Evolutionary conservation across 2,888 invertebrate species (phyloP), one percentile per base, ranked within the genome.

Genomic region (Eupithecia centaureata): DNA sequence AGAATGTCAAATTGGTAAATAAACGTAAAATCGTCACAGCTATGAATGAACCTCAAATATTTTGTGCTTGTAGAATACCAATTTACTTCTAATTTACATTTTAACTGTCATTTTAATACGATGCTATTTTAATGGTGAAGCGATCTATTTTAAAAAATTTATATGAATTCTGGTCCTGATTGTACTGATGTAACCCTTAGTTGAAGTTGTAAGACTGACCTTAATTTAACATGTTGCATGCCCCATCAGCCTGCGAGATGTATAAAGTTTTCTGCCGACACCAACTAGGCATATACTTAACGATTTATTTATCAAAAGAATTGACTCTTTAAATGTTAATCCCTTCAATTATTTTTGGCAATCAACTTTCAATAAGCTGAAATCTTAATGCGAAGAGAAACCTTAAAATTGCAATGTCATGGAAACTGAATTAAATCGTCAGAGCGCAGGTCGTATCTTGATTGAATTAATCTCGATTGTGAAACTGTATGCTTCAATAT

Each of bases 331-430:
- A 57, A 57, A 62, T 62, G 52, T 52, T 62, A 62, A 62, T 65
- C 69, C 62, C 59, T 69, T 69, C 69, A 65, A 69, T 69, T 65
- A 66, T 61, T 68, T 47, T 47, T 32, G 30, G 63, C 38, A 68
- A 71, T 71, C 62, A 68, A 65, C 59, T 65, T 64, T 68, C 64
- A 68, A 66, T 67, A 68, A 68, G 67, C 68, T 67, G 66, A 67
- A 71, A 71, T 63, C 68, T 65, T 68, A 68, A 67, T 67, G 52
- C 32, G 54, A 64, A 67, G 66, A 73, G 64, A 63, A 66, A 67
- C 61, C 52, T 42, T 38, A 57, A 73, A 73, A 33, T 56, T 72
- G 75, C 73, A 64, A 28, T 65, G 73, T 75, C 75, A 76, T 73
- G 63, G 70, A 66, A 70, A 65, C 70, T 62, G 69, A 73, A 75